phyloP scores from a whole-genome alignment of 2,797 vertebrate species.

The Gouania willdenowi region DNA sequence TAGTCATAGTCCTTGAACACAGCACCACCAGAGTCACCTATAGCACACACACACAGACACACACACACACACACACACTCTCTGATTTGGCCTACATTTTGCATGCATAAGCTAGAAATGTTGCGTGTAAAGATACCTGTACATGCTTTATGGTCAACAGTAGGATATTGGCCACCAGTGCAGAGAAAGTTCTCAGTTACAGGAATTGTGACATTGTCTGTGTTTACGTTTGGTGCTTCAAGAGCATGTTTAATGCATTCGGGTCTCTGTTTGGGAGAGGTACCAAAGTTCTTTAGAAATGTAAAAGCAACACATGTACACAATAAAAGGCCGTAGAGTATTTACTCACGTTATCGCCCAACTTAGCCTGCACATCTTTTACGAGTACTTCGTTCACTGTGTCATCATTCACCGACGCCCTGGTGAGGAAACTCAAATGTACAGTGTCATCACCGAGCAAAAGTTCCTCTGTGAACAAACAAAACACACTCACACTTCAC shows the following conservation, averaged over 20 bases:
- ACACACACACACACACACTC: too few relatives aligned
- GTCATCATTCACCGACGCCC: too few relatives aligned
- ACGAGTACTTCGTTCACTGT: accelerated
- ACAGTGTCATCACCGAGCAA: slow-evolving; percentile 35
- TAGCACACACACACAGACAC: not conserved
- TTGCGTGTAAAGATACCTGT: slow-evolving; percentile 31
- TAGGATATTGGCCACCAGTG: slow-evolving; percentile 19
- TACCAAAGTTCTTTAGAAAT: not conserved
- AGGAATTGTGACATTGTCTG: not conserved
- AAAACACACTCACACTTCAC: too few relatives aligned
- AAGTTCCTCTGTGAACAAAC: slow-evolving; percentile 30
- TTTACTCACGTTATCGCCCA: slow-evolving; percentile 41
- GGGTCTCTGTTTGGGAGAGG: slow-evolving; percentile 30
- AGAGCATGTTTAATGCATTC: slow-evolving; percentile 48
- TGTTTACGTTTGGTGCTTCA: slow-evolving; percentile 2
- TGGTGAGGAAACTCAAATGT: slow-evolving; percentile 44
- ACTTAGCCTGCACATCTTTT: slow-evolving; percentile 42
- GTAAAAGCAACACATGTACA: not conserved
- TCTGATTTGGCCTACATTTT: not conserved
- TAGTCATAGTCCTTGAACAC: slow-evolving; percentile 49
- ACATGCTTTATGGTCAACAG: slow-evolving; percentile 49
- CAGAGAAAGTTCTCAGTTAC: slow-evolving; percentile 68
- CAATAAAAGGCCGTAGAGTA: not conserved
- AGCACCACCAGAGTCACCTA: slow-evolving; percentile 68
- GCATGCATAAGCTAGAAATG: too few relatives aligned